Percentiles rank a stretch among this genome's conserved stretches.
These are phyloP conservation scores for Microctonus hyperodae DNA, from an alignment of 2,888 invertebrate genomes.

Conservation along the genomic window DNA sequence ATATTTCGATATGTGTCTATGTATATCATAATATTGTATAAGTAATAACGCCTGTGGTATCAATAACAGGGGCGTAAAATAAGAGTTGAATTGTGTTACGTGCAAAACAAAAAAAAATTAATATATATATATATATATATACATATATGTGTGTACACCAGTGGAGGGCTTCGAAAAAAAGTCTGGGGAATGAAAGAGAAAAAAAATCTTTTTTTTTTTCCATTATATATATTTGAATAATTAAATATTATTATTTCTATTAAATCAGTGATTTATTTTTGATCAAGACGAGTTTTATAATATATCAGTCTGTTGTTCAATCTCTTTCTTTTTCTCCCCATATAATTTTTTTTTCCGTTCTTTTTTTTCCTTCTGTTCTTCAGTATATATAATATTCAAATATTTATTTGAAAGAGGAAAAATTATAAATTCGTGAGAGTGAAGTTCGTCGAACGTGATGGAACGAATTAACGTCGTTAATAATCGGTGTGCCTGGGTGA, in stretches of 20 bases:
- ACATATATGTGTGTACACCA: no score
- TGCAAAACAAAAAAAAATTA: slow-evolving; percentile 4
- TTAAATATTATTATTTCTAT: neutral
- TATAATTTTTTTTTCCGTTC: no score
- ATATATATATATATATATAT: no score
- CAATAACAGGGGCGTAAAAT: neutral
- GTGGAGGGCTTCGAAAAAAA: neutral
- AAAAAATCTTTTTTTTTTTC: neutral
- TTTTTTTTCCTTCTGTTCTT: no score
- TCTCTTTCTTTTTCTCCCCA: neutral
- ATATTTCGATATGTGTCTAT: no score
- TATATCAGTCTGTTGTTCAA: neutral
- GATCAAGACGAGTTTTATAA: neutral
- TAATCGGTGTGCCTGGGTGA: slow-evolving; percentile 45
- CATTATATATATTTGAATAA: neutral
- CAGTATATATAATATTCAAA: neutral
- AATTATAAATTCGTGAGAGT: slow-evolving; percentile 35
- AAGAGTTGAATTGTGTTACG: slow-evolving; percentile 9
- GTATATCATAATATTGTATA: no score
- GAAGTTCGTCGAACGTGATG: slow-evolving; percentile 39
- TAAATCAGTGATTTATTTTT: neutral
- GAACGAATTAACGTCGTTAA: slow-evolving; percentile 38
- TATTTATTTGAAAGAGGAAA: neutral
- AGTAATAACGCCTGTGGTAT: neutral
- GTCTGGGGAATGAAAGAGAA: neutral